Percentiles rank a stretch among this genome's conserved stretches.
Evolutionary conservation across 2,888 invertebrate genomes (phyloP).

Genomic region (Laspeyria flexula): DNA sequence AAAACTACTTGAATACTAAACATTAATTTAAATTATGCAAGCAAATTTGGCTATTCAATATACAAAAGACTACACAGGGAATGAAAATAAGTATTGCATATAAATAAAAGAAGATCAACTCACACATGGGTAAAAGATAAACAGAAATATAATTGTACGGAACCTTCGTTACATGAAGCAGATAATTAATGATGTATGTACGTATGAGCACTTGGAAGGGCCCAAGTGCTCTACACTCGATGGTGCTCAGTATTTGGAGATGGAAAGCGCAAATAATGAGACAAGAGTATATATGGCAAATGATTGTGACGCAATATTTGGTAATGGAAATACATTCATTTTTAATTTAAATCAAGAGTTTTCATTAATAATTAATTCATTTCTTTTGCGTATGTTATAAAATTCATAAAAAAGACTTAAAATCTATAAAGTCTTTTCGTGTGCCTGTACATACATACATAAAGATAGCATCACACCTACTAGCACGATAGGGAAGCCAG

Average conservation of each 20-base stretch:
- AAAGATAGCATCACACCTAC: too few species aligned
- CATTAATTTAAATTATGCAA: too few species aligned
- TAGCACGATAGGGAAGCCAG: too few species aligned
- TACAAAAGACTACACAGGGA: background rate
- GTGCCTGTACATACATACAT: too few species aligned
- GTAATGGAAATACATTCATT: background rate
- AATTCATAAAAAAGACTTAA: too few species aligned
- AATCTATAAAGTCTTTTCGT: too few species aligned
- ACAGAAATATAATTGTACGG: slow-evolving; percentile 4
- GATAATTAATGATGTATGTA: slow-evolving; percentile 31
- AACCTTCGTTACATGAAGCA: slow-evolving; percentile 8
- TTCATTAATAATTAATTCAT: background rate
- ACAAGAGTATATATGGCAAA: slow-evolving; percentile 12
- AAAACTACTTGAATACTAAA: too few species aligned
- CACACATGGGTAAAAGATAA: background rate
- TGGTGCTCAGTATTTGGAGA: slow-evolving; percentile 34
- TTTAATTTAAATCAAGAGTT: background rate
- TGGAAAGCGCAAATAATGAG: slow-evolving; percentile 39
- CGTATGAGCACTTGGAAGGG: slow-evolving; percentile 17
- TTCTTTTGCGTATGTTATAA: too few species aligned
- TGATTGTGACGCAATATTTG: slow-evolving; percentile 6
- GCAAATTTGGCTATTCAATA: too few species aligned
- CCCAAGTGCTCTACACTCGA: slow-evolving; percentile 24
- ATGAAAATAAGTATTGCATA: background rate
- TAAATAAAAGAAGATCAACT: background rate